Evolutionary conservation across 2,888 invertebrate species (phyloP), one percentile per base, ranked within the genome.

Genomic region (Ashinkailepas kermadecensis): DNA sequence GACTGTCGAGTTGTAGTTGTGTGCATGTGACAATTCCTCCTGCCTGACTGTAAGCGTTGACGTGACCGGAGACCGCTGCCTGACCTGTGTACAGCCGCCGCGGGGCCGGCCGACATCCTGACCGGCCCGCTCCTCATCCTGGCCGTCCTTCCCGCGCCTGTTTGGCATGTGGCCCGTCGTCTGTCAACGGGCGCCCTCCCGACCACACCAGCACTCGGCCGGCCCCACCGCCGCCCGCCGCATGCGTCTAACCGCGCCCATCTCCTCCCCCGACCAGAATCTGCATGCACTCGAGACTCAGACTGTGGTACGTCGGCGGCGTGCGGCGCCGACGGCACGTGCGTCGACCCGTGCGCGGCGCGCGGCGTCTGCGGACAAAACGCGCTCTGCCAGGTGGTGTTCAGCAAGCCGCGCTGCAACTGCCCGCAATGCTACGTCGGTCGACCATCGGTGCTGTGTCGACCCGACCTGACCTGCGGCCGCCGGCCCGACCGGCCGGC

Each of bases 311-410:
- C 81, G 83, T 80, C 74, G 23, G 70, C 25, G 15, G 67, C 94
- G 87, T 94, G 94, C 57, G 87, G 94, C 57, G 87, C 92, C 13
- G 89, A 90, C 85, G 92, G 94, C 12, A 87, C 90, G 80, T 94
- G 82, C 81, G 82, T 78, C 25, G 84, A 84, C 81, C 83, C 84
- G 4, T 84, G 84, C 80, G 59, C 81, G 15, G 82, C 74, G 62
- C 92, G 94, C 86, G 95, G 93, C 86, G 94, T 93, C 85, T 96
- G 96, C 88, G 96, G 96, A 85, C 91, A 92, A 86, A 95, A 95
- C 89, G 95, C 96, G 84, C 90, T 95, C 84, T 96, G 96, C 88
- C 90, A 91, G 80, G 93, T 94, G 1, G 91, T 93, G 86, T 94
- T 94, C 86, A 96, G 96, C 86, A 89, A 94, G 84, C 91, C 94